Evolutionary conservation across 2,888 invertebrate species (phyloP), one percentile per base, ranked within the genome.

Genomic region (Achlya flavicornis): DNA sequence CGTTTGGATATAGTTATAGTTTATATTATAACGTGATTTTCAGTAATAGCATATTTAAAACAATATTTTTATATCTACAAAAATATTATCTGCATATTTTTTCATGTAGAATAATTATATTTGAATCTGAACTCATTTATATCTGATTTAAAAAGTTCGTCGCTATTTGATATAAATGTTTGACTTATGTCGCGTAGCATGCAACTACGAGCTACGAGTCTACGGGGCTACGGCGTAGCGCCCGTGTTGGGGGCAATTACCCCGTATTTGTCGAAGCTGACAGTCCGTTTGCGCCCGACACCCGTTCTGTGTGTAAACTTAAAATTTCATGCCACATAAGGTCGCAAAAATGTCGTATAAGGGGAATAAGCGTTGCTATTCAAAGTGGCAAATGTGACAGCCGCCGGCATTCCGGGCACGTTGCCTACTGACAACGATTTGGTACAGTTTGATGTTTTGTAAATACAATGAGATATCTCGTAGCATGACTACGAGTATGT

Each of bases 261-360:
- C 63, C 62, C 35, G 65, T 71, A 67, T 73, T 74, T 71, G 68
- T 65, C 61, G 61, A 61, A 35, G 57, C 64, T 69, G 65, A 66
- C 64, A 61, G 72, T 62, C 63, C 63, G 62, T 62, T 58, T 64
- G 61, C 57, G 41, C 41, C 19, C 43, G 41, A 60, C 60, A 43
- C 60, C 60, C 60, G 43, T 60, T 60, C 12, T 60, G n/a, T 60
- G 41, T 41, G 38, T 59, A 60, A 41, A 41, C 60, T 60, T 60
- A 26, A 60, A 41, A 60, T 60, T 33, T 26, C 26, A 19, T 60
- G 41, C 19, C 43, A 19, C 41, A 12, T 41, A 19, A 41, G 10
- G 19, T 19, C 26, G 60, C 10, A 14, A 60, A 26, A 41, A 60
- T 53, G 16, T 53, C 16, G 53, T 53, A 2, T 53, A 19, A 10